These are phyloP conservation scores for Pedetes capensis DNA, from an alignment of 2,113 vertebrate genomes.

Conservation along the genomic window DNA sequence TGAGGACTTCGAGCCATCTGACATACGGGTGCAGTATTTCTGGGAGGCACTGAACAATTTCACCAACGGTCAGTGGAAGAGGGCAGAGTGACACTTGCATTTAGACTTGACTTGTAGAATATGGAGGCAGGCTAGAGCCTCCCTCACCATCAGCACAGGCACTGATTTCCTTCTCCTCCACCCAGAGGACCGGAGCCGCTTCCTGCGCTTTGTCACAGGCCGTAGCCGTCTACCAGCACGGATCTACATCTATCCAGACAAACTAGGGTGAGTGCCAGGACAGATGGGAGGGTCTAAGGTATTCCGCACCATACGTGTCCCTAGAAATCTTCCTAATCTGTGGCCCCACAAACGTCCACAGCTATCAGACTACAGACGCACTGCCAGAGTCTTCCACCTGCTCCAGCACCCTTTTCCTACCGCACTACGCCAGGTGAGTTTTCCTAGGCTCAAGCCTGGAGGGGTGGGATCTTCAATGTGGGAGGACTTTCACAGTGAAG, in stretches of 20 bases:
- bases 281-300: neutral
- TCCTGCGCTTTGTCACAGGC: conserved; percentile 97
- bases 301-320: neutral
- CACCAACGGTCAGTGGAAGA: conserved; percentile 91
- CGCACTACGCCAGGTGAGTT: conserved; percentile 94
- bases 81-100: neutral
- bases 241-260: conserved; percentile 97
- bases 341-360: conserved; percentile 73
- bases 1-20: conserved; percentile 93
- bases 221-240: conserved; percentile 97
- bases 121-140: neutral
- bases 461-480: neutral
- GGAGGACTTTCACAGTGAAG: neutral
- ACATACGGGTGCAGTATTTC: conserved; percentile 93
- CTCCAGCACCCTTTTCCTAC: conserved; percentile 96
- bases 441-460: neutral
- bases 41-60: conserved; percentile 98
- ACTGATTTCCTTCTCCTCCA: conserved; percentile 47
- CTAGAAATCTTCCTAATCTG: conserved; percentile 20
- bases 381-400: conserved; percentile 97
- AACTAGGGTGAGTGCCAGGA: conserved; percentile 88
- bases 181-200: conserved; percentile 97
- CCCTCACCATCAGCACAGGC: neutral
- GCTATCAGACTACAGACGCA: conserved; percentile 95
- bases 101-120: neutral